These are phyloP conservation scores for Myotis vivesi DNA, from an alignment of 2,797 vertebrate species.

Conservation along the genomic window DNA sequence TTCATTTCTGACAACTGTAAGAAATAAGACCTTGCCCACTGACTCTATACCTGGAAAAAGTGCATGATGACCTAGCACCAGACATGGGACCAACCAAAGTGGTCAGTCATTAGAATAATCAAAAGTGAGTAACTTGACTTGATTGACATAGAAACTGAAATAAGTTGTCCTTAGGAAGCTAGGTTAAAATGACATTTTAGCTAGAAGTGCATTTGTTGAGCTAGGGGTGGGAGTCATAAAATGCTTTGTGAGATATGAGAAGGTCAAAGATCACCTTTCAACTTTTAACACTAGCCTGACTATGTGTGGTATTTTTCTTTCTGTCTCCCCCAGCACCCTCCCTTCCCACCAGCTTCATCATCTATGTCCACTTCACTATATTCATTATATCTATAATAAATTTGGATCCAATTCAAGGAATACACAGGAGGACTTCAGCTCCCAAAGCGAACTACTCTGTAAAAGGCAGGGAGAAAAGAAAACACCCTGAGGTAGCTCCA, in stretches of 20 bases:
- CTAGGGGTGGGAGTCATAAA: constrained; percentile 68
- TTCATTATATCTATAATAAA: constrained; percentile 54
- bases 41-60: not conserved
- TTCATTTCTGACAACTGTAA: not conserved
- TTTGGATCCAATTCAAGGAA: constrained; percentile 63
- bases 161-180: constrained; percentile 72
- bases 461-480: constrained; percentile 76
- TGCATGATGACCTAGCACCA: not conserved
- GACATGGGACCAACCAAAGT: constrained; percentile 16
- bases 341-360: not conserved
- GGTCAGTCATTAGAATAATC: constrained; percentile 56
- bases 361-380: constrained; percentile 17
- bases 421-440: constrained; percentile 75
- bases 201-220: constrained; percentile 77
- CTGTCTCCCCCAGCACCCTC: not conserved
- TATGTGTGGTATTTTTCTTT: not conserved
- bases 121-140: constrained; percentile 50
- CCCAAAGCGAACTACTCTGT: constrained; percentile 42
- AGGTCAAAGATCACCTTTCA: constrained; percentile 80
- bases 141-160: constrained; percentile 66
- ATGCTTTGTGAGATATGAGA: constrained; percentile 61
- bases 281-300: constrained; percentile 69
- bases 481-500: constrained; percentile 65
- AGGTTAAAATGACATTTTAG: constrained; percentile 74
- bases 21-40: not conserved